Percentiles rank a stretch among this genome's conserved stretches.
Evolutionary conservation across 2,888 invertebrate genomes (phyloP).

Genomic region (Lottia scabra): DNA sequence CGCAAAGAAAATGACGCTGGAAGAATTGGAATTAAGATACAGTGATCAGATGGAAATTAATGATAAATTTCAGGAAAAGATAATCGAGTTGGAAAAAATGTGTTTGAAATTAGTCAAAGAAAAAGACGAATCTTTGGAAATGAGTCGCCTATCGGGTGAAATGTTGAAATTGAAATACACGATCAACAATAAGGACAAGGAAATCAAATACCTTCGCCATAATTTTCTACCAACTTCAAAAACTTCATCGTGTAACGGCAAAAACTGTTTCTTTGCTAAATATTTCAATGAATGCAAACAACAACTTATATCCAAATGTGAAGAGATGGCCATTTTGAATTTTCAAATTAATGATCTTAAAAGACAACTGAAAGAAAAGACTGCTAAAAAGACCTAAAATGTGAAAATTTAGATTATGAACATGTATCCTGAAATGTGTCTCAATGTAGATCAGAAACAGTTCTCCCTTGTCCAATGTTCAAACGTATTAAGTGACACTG

Average conservation of each 20-base stretch:
- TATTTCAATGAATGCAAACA: background rate
- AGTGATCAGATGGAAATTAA: background rate
- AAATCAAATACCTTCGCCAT: background rate
- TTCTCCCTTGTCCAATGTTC: too few species aligned
- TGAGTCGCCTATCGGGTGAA: background rate
- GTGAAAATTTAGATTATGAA: too few species aligned
- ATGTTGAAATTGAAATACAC: background rate
- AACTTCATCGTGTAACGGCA: background rate
- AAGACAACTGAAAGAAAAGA: background rate
- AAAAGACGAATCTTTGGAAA: background rate
- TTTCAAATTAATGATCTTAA: background rate
- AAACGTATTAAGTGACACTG: too few species aligned
- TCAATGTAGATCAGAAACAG: too few species aligned
- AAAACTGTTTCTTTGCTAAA: background rate
- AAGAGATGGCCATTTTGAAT: background rate
- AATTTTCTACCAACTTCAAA: background rate
- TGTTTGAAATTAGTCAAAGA: constrained; percentile 2
- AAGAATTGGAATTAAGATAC: background rate
- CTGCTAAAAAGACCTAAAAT: too few species aligned
- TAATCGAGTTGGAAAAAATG: background rate
- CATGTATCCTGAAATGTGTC: too few species aligned
- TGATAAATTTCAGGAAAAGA: background rate
- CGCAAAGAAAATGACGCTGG: background rate
- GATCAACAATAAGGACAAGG: background rate
- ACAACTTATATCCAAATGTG: background rate